Conservation (phyloP, 2,797 vertebrate species). For the Schizopygopsis malacanthus region DNA sequence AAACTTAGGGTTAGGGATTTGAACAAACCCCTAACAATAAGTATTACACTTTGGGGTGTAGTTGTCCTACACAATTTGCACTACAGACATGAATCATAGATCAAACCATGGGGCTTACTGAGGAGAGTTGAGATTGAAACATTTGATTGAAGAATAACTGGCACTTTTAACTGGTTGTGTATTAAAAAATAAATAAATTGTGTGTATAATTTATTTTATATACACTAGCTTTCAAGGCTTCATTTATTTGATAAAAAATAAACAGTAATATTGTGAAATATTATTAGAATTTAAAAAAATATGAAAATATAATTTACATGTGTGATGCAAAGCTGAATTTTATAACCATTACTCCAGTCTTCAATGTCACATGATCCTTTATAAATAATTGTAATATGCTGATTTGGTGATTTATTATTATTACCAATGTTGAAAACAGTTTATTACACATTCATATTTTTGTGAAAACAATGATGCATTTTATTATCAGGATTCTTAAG, state of each 20-base stretch:
- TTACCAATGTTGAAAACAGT: neutral
- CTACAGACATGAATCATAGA: neutral
- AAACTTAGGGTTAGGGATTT: neutral
- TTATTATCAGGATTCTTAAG: neutral
- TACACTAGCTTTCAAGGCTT: neutral
- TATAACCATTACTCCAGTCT: neutral
- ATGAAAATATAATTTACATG: neutral
- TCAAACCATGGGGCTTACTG: neutral
- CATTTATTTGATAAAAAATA: neutral
- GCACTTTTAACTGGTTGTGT: neutral
- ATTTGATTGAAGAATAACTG: neutral
- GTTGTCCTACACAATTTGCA: neutral
- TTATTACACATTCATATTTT: neutral
- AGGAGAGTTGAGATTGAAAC: neutral
- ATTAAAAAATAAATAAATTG: too few species aligned
- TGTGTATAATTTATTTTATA: neutral
- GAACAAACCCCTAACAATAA: slow-evolving; percentile 1
- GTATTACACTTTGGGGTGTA: slow-evolving; percentile 4
- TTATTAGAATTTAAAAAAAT: neutral
- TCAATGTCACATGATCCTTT: neutral
- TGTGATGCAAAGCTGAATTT: too few species aligned
- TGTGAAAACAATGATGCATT: neutral
- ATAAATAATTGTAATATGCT: neutral
- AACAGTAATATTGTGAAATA: neutral
- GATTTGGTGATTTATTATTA: neutral